Base-by-base conservation (phyloP, 1,140 invertebrate genomes). In the Zaprionus ghesquierei region DNA sequence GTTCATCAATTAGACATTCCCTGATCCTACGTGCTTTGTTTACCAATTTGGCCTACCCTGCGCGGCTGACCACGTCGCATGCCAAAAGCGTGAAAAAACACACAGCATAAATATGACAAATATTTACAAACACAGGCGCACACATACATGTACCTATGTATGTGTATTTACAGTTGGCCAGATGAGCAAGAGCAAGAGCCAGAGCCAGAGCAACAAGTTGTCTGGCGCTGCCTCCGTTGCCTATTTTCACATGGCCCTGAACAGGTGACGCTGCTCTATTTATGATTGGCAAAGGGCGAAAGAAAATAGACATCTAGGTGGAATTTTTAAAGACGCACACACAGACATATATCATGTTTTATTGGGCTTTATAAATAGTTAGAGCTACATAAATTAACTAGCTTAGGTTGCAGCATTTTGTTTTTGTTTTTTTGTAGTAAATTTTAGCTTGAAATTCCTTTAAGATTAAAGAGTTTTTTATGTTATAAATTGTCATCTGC, bases 141-240 rank as follows among this genome's bases (percentile, higher is more conserved):
- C 25, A 15, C 25, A 55, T 3, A 51, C n/a, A 18, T 35, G 10
- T 35, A 35, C 25, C 23, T 35, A 15, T 49, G n/a, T 41, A 20
- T 33, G 20, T 27, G 27, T 50, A 29, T 55, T n/a, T 46, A 20
- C n/a, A 29, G 15, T 20, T 60, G 38, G 29, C 41, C 46, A 46
- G 61, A 71, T 64, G 63, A 41, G 5, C n/a, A 41, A 15, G 31
- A 31, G 29, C 29, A 31, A 9, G 13, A n/a, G n/a, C n/a, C n/a
- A n/a, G n/a, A 33, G 12, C 12, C 10, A 4, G 13, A 72, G 66
- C 81, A 87, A 85, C 81, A 85, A 81, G 81, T 85, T 74, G 73
- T 58, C 61, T 75, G 44, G 35, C 41, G 35, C 25, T 38, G 33
- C 9, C 38, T n/a, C 31, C n/a, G n/a, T n/a, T 49, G 56, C 18